These are phyloP conservation scores for Diachasma alloeum DNA, from an alignment of 1,140 invertebrate genomes.

Conservation along the genomic window DNA sequence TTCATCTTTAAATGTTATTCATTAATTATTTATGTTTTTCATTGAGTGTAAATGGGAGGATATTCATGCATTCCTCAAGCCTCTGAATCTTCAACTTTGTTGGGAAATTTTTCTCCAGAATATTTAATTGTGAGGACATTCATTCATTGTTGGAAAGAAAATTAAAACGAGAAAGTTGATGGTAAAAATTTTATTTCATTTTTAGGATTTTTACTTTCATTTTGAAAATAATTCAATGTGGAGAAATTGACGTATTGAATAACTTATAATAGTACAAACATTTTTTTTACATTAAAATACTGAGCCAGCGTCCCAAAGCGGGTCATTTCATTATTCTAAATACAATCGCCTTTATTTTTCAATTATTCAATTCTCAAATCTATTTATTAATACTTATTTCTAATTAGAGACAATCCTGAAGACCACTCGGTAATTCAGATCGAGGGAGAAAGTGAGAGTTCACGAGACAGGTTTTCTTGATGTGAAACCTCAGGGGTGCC, in stretches of 20 bases:
- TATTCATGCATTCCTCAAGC: not conserved
- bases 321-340: not conserved
- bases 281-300: too few species aligned
- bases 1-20: slow-evolving; percentile 45
- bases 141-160: not conserved
- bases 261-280: too few species aligned
- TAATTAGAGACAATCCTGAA: slow-evolving; percentile 42
- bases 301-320: too few species aligned
- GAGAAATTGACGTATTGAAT: not conserved
- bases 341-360: not conserved
- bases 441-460: slow-evolving; percentile 40
- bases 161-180: not conserved
- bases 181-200: not conserved
- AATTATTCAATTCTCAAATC: too few species aligned
- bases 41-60: not conserved
- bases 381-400: too few species aligned
- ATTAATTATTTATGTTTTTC: not conserved
- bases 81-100: not conserved
- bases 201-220: not conserved
- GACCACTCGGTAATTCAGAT: slow-evolving; percentile 38
- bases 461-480: slow-evolving; percentile 39
- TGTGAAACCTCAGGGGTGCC: slow-evolving; percentile 44
- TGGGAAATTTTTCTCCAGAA: not conserved
- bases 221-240: not conserved
- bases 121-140: not conserved